Evolutionary conservation across 2,113 vertebrate genomes (phyloP).

Genomic region (Alces alces): DNA sequence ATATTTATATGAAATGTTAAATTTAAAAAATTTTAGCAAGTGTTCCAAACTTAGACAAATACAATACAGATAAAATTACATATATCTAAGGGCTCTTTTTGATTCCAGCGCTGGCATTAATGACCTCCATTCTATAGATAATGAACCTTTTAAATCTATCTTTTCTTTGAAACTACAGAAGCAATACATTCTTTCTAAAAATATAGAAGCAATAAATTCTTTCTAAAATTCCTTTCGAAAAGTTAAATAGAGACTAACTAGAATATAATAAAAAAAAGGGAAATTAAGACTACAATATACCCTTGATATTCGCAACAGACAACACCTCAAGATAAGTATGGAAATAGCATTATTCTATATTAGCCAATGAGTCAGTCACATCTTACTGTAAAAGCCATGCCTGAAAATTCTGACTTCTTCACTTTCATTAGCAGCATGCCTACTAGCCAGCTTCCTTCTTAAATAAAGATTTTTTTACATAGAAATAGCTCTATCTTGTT

Average conservation of each 20-base stretch:
- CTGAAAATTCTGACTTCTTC: background rate
- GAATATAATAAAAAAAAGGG: background rate
- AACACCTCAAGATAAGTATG: background rate
- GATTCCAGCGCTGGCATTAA: background rate
- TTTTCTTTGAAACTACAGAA: constrained; percentile 15
- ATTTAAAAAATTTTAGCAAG: background rate
- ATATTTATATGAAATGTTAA: background rate
- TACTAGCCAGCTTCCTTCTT: background rate
- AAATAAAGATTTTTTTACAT: background rate
- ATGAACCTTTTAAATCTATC: background rate
- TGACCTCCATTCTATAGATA: background rate
- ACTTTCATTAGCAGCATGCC: background rate
- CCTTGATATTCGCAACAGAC: background rate
- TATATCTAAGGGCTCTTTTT: background rate
- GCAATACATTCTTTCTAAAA: background rate
- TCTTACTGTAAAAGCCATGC: constrained; percentile 6
- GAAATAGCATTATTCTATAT: background rate
- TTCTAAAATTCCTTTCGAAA: background rate
- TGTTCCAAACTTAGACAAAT: constrained; percentile 19
- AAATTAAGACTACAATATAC: background rate
- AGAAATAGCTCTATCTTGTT: background rate
- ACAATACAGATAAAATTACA: constrained; percentile 4
- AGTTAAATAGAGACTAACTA: background rate
- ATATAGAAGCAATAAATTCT: background rate
- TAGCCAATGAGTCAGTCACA: background rate